phyloP scores from a whole-genome alignment of 1,140 invertebrate genomes.

The Phymastichus coffea region DNA sequence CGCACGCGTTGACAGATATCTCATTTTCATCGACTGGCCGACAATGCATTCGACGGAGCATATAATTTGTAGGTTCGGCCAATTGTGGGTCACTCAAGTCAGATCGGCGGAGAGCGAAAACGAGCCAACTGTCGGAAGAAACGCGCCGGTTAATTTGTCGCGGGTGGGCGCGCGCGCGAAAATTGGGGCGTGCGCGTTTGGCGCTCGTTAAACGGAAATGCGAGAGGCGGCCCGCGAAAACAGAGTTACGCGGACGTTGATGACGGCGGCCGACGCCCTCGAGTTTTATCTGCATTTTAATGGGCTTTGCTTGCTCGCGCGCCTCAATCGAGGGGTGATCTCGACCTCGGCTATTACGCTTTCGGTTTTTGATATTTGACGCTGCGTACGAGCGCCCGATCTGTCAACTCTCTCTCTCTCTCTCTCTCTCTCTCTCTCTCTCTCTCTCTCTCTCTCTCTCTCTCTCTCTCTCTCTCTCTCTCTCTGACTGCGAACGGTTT shows the following conservation, averaged over 20 bases:
- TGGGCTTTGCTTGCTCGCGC: slow-evolving; percentile 23
- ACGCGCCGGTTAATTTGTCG: neutral
- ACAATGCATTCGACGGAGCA: too few relatives aligned
- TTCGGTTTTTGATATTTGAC: slow-evolving; percentile 1
- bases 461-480: too few relatives aligned
- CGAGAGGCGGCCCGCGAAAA: neutral
- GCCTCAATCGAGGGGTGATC: slow-evolving; percentile 16
- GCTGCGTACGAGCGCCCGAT: neutral
- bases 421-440: too few relatives aligned
- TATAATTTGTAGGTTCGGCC: too few relatives aligned
- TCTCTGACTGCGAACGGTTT: neutral
- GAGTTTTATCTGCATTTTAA: slow-evolving; percentile 26
- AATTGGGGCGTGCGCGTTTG: too few relatives aligned
- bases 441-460: too few relatives aligned
- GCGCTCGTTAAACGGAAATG: slow-evolving; percentile 5
- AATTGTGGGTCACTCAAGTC: too few relatives aligned
- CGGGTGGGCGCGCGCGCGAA: neutral
- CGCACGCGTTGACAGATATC: too few relatives aligned
- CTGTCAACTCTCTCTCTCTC: neutral
- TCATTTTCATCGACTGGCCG: too few relatives aligned
- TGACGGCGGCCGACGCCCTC: slow-evolving; percentile 24
- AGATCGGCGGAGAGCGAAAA: too few relatives aligned
- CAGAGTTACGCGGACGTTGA: slow-evolving; percentile 30
- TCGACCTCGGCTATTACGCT: slow-evolving; percentile 9
- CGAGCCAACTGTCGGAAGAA: too few relatives aligned